phyloP scores from a whole-genome alignment of 2,888 invertebrate species.

The Mylabris sibirica region DNA sequence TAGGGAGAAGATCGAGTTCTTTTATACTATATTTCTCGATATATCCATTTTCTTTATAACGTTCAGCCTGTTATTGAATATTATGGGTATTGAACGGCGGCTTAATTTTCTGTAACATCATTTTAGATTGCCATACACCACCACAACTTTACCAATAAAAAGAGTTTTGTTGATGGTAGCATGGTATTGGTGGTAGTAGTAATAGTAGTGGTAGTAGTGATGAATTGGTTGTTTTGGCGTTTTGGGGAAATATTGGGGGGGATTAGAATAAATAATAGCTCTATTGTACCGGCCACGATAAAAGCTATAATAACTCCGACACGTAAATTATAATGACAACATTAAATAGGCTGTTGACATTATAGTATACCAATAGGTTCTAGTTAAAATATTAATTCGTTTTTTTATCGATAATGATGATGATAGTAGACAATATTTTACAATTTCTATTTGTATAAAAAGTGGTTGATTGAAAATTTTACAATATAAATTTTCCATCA shows the following conservation, averaged over 20 bases:
- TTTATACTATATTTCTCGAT: neutral
- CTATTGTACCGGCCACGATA: slow-evolving; percentile 32
- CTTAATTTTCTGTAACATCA: slow-evolving; percentile 33
- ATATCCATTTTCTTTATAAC: slow-evolving; percentile 3
- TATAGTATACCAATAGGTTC: slow-evolving; percentile 24
- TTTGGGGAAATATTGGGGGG: slow-evolving; percentile 33
- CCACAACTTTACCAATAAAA: slow-evolving; percentile 29
- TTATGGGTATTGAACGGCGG: slow-evolving; percentile 20
- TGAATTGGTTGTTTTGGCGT: slow-evolving; percentile 35
- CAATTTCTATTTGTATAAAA: neutral
- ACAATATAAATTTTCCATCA: neutral
- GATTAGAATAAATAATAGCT: slow-evolving; percentile 38
- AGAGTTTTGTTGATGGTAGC: neutral
- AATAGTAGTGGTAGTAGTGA: slow-evolving; percentile 16
- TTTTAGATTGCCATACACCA: slow-evolving; percentile 20
- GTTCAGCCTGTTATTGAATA: slow-evolving; percentile 3
- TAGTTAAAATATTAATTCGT: slow-evolving; percentile 32
- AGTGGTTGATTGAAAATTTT: neutral
- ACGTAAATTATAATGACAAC: slow-evolving; percentile 35
- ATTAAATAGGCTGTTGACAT: slow-evolving; percentile 37
- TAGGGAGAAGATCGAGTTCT: neutral
- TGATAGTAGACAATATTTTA: neutral
- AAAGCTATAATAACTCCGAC: slow-evolving; percentile 35
- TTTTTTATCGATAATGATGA: slow-evolving; percentile 19
- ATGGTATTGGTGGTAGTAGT: neutral